Evolutionary conservation across 2,113 vertebrate species (phyloP), one percentile per base, ranked within the genome.

Genomic region (Sinocyclocheilus anshuiensis): DNA sequence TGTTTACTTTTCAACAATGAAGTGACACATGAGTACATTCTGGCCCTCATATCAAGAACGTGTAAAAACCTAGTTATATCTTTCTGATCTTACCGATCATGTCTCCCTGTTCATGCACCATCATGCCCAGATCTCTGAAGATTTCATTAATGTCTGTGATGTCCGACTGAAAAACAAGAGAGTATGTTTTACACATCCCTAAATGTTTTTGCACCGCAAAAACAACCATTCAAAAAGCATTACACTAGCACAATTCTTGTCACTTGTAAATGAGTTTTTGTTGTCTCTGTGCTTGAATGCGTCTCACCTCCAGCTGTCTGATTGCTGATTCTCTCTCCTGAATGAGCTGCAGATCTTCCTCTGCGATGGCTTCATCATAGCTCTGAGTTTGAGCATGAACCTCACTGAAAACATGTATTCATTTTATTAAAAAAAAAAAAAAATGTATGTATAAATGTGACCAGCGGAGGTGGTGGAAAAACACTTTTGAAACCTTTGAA

Each of bases 21-120:
- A 71, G 20, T 33, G 16, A 36, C 2, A 69, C 15, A 69, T 36
- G 2, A 20, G 29, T 26, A 67, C 63, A 65, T 18, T 18, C 29
- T 69, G 65, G 15, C 7, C 3, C 7, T 36, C 4, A 36, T 18
- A 22, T 9, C 6, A 55, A 55, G 2, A 18, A 69, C 33, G 65
- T 36, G 33, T 71, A 71, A 71, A 71, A 71, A 22, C 4, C 18
- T 39, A 71, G 42, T 50, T 76, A 22, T 48, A 76, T 76, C 39
- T 45, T 3, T 69, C 15, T 63, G 36, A 69, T 83, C 96, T 97
- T 95, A 98, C 98, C 98, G 90, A 99, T 98, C 90, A 99, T 91
- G 90, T 99, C 98, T 84, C 98, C 98, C 91, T 99, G 98, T 72
- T 99, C 98, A 29, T 99, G 97, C 88, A 99, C 96, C 98, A 99